Conservation (phyloP, 2,888 invertebrate species). For the Ommatoiulus sabulosus region DNA sequence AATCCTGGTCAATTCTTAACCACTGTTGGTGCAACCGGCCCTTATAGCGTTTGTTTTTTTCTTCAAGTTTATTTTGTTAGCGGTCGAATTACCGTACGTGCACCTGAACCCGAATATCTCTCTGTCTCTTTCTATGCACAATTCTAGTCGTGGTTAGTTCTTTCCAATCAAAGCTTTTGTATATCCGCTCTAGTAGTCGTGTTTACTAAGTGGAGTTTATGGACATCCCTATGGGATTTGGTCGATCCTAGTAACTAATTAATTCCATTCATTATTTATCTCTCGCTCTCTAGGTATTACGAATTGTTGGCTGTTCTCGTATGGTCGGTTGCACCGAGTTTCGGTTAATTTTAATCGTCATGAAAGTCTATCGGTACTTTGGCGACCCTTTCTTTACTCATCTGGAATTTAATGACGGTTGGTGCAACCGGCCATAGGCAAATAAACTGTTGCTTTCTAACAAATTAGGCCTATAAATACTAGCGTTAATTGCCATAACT, state of each 20-base stretch:
- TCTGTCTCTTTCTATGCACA: slow-evolving; percentile 28
- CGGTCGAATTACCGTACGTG: background rate
- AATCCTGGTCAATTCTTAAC: no score
- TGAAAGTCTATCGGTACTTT: background rate
- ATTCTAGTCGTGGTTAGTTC: slow-evolving; percentile 40
- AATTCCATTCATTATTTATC: background rate
- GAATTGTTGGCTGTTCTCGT: background rate
- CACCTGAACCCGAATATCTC: background rate
- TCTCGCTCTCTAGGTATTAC: slow-evolving; percentile 23
- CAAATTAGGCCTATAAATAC: slow-evolving; percentile 17
- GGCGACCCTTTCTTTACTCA: background rate
- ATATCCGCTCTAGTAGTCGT: slow-evolving; percentile 31
- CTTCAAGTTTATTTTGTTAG: background rate
- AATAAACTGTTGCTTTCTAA: slow-evolving; percentile 24
- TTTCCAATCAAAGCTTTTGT: slow-evolving; percentile 30
- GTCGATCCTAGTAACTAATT: background rate
- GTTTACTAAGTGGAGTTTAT: slow-evolving; percentile 17
- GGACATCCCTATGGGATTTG: slow-evolving; percentile 37
- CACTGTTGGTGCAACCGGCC: no score
- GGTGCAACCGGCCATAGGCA: slow-evolving; percentile 7
- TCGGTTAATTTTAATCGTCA: background rate
- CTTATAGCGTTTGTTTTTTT: background rate
- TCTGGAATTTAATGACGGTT: background rate
- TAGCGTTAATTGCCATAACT: slow-evolving; percentile 40
- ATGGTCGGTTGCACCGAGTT: slow-evolving; percentile 21